A percentile compares a stretch with the other conserved stretches of the same genome.
Evolutionary conservation across 2,888 invertebrate genomes (phyloP).

Genomic region (Schizotus pectinicornis): DNA sequence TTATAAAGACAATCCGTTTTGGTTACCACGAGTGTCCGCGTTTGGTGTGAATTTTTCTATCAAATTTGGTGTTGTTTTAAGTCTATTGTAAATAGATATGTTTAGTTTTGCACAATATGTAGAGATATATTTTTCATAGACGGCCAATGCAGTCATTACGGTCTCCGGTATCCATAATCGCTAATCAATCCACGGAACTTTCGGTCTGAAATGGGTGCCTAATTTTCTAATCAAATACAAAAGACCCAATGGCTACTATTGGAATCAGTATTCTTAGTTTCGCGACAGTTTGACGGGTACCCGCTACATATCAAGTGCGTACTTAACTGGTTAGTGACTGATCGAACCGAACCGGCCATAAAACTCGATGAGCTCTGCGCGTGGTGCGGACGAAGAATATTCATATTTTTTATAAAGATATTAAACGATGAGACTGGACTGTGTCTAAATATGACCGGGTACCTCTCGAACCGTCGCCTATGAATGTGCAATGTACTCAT

Average conservation of each 20-base stretch:
- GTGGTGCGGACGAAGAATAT: too few relatives aligned
- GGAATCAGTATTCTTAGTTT: conserved; percentile 25
- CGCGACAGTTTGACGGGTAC: conserved; percentile 3
- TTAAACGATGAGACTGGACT: conserved; percentile 6
- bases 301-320: neutral
- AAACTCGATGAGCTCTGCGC: neutral
- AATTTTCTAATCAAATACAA: conserved; percentile 30
- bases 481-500: conserved; percentile 35
- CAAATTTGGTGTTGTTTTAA: conserved; percentile 10
- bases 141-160: conserved; percentile 32
- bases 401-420: conserved; percentile 15
- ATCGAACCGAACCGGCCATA: neutral
- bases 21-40: neutral
- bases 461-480: conserved; percentile 13
- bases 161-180: conserved; percentile 24
- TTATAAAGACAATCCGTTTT: conserved; percentile 12
- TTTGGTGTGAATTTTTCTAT: conserved; percentile 30
- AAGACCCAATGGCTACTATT: conserved; percentile 44
- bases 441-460: conserved; percentile 14
- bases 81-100: conserved; percentile 28
- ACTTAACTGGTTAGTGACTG: conserved; percentile 9
- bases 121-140: conserved; percentile 26
- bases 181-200: conserved; percentile 39
- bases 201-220: conserved; percentile 51
- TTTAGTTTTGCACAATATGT: conserved; percentile 26